These are phyloP conservation scores for Helicoverpa armigera DNA, from an alignment of 1,140 invertebrate genomes.

Conservation along the genomic window DNA sequence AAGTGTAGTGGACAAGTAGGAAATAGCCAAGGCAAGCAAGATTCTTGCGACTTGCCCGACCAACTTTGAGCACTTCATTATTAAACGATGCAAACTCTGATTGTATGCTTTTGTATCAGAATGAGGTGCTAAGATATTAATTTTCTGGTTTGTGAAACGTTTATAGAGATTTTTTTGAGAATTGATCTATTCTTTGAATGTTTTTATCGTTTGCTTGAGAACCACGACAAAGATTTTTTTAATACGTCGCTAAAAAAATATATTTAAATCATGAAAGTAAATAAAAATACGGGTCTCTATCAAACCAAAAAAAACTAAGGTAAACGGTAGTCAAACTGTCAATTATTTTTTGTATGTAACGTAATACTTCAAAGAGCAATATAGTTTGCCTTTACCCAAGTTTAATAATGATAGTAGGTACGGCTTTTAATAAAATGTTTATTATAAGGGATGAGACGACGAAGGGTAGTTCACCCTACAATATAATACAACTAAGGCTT, in stretches of 20 bases:
- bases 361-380: neutral
- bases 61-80: conserved; percentile 67
- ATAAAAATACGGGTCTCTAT: no score
- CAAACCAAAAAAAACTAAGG: no score
- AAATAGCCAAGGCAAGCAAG: conserved; percentile 81
- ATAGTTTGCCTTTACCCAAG: neutral
- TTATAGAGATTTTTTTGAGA: neutral
- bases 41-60: conserved; percentile 67
- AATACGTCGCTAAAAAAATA: no score
- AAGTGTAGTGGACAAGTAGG: conserved; percentile 71
- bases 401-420: neutral
- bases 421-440: neutral
- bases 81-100: conserved; percentile 41
- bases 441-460: neutral
- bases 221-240: no score
- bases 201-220: no score
- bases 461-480: neutral
- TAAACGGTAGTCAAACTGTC: neutral
- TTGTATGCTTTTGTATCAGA: conserved; percentile 5
- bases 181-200: neutral
- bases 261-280: no score
- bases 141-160: neutral
- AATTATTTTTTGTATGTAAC: neutral
- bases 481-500: neutral
- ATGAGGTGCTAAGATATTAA: conserved; percentile 32